Conservation (phyloP, 2,113 vertebrate genomes). For the Carassius gibelio region DNA sequence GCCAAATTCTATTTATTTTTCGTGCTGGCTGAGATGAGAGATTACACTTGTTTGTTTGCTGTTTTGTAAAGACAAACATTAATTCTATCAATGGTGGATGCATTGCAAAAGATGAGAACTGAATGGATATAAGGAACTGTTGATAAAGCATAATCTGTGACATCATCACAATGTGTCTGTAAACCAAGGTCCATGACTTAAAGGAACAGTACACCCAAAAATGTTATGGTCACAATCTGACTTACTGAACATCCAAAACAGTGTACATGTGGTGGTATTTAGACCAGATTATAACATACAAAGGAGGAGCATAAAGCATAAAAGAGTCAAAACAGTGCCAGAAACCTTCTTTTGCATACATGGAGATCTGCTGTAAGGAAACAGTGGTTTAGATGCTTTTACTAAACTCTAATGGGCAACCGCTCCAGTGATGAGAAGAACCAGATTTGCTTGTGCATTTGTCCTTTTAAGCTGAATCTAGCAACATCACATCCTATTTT, state of each 20-base stretch:
- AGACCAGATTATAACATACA: background rate
- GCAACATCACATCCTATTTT: no score
- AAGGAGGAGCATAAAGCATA: background rate
- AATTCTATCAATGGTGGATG: slow-evolving; percentile 35
- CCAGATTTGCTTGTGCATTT: no score
- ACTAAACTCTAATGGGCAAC: no score
- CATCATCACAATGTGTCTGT: background rate
- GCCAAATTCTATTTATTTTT: slow-evolving; percentile 51
- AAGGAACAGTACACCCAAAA: slow-evolving; percentile 2
- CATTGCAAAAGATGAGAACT: slow-evolving; percentile 11
- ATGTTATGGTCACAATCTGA: no score
- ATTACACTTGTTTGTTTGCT: slow-evolving; percentile 47
- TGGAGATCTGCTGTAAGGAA: no score
- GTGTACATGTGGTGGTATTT: no score
- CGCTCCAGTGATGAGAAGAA: no score
- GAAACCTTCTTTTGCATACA: background rate
- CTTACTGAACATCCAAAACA: no score
- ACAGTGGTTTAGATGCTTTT: no score
- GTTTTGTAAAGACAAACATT: slow-evolving; percentile 45
- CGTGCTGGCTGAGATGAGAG: slow-evolving; percentile 32
- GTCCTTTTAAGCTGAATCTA: no score
- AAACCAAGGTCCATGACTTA: slow-evolving; percentile 1
- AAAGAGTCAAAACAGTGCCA: background rate
- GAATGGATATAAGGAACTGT: background rate
- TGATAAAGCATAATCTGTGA: background rate